Evolutionary conservation across 37 sponge, comb jelly and placozoan species (phyloP).

Genomic region (Axinella damicornis): DNA sequence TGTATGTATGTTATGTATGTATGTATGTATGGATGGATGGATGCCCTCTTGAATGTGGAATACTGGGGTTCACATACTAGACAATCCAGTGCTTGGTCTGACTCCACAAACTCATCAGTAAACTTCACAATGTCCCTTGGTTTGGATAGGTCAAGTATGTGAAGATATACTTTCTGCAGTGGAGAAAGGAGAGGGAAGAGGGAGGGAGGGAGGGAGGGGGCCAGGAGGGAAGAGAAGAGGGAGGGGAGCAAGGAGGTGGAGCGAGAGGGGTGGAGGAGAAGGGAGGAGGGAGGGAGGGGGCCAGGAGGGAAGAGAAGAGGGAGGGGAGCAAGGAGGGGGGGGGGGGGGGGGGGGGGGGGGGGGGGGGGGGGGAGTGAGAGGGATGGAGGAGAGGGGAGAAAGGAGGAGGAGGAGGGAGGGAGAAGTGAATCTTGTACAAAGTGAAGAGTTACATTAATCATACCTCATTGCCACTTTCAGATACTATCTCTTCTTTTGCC

Average conservation of each 20-base stretch:
- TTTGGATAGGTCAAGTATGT: slow-evolving; percentile 83
- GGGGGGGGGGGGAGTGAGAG: too few species aligned
- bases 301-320: neutral
- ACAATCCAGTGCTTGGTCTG: slow-evolving; percentile 73
- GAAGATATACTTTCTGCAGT: slow-evolving; percentile 79
- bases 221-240: neutral
- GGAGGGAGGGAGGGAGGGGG: neutral
- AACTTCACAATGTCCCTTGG: slow-evolving; percentile 78
- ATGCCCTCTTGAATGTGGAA: too few species aligned
- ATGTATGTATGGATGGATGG: too few species aligned
- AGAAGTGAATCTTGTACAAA: too few species aligned
- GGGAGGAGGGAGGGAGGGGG: neutral
- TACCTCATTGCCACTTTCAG: slow-evolving; percentile 72
- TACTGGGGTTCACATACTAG: slow-evolving; percentile 60
- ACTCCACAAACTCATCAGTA: slow-evolving; percentile 65
- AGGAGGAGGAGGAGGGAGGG: neutral
- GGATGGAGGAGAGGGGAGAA: neutral
- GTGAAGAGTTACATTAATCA: neutral
- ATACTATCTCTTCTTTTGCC: slow-evolving; percentile 76
- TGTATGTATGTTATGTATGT: too few species aligned
- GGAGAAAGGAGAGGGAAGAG: neutral
- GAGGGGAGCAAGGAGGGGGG: neutral
- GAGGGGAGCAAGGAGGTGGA: neutral
- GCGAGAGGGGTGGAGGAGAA: neutral
- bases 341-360: too few species aligned